Percentiles rank a stretch among this genome's conserved stretches.
Evolutionary conservation across 2,113 vertebrate species (phyloP).

Genomic region (Oreamnos americanus): DNA sequence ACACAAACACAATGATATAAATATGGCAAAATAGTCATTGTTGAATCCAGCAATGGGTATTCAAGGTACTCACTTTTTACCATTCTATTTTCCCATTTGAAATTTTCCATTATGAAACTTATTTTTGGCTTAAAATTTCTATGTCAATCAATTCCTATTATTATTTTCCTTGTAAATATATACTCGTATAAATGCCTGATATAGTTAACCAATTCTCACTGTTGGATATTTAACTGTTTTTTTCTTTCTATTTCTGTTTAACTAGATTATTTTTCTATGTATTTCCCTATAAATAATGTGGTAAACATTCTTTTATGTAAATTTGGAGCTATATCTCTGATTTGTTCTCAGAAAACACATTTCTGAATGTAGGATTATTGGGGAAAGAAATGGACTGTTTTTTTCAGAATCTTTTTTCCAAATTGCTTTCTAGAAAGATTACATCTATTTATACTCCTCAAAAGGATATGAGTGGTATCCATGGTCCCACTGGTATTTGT

Average conservation of each 20-base stretch:
- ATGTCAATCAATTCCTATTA: neutral
- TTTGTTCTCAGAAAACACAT: neutral
- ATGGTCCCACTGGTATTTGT: neutral
- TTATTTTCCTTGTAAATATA: neutral
- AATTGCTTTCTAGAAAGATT: neutral
- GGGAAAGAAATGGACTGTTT: neutral
- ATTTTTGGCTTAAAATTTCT: neutral
- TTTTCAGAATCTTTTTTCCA: neutral
- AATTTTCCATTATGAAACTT: neutral
- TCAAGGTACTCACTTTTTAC: neutral
- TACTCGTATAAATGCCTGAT: neutral
- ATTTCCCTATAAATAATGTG: neutral
- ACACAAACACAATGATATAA: neutral
- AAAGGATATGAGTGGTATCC: neutral
- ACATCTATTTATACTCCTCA: neutral
- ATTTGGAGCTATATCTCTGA: neutral
- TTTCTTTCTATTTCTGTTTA: neutral
- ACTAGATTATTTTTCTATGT: neutral
- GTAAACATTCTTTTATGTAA: neutral
- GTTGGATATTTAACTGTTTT: neutral
- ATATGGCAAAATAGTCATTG: neutral
- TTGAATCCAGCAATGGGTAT: neutral
- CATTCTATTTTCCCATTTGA: slow-evolving; percentile 27
- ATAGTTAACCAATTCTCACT: neutral
- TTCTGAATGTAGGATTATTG: neutral